Conservation (phyloP, 2,888 invertebrate species). For the Tetropium fuscum region DNA sequence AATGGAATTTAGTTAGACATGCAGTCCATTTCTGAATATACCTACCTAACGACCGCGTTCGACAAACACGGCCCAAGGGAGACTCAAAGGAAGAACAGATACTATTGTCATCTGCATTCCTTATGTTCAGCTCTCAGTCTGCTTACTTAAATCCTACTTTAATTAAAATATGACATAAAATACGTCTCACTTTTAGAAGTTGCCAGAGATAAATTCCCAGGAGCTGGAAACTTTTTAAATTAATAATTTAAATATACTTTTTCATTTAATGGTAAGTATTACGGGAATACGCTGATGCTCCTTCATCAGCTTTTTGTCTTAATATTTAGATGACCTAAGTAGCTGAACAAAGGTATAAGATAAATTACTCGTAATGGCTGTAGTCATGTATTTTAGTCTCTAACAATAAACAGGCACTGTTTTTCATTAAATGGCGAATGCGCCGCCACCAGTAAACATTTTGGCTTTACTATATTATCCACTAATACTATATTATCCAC, state of each 20-base stretch:
- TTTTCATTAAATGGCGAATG: too few species aligned
- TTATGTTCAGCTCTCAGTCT: constrained; percentile 22
- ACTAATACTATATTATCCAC: too few species aligned
- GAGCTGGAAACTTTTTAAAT: constrained; percentile 10
- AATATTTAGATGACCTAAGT: too few species aligned
- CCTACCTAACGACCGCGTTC: background rate
- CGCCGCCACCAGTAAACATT: too few species aligned
- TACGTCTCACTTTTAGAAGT: constrained; percentile 39
- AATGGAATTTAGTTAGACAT: background rate
- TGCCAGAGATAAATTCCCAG: constrained; percentile 15
- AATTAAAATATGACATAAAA: constrained; percentile 54
- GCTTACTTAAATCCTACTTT: constrained; percentile 49
- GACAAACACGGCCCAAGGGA: background rate
- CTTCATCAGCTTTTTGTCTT: too few species aligned
- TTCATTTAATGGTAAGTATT: background rate
- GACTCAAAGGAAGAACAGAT: constrained; percentile 3
- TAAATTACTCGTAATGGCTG: too few species aligned
- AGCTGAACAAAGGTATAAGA: too few species aligned
- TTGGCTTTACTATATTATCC: too few species aligned
- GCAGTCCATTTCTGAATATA: background rate
- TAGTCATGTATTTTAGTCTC: too few species aligned
- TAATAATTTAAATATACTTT: constrained; percentile 6
- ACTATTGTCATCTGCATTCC: constrained; percentile 15
- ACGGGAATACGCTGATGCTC: too few species aligned
- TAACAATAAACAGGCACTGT: too few species aligned